Evolutionary conservation across 2,113 vertebrate genomes (phyloP), one percentile per base, ranked within the genome.

Genomic region (Cynocephalus volans): DNA sequence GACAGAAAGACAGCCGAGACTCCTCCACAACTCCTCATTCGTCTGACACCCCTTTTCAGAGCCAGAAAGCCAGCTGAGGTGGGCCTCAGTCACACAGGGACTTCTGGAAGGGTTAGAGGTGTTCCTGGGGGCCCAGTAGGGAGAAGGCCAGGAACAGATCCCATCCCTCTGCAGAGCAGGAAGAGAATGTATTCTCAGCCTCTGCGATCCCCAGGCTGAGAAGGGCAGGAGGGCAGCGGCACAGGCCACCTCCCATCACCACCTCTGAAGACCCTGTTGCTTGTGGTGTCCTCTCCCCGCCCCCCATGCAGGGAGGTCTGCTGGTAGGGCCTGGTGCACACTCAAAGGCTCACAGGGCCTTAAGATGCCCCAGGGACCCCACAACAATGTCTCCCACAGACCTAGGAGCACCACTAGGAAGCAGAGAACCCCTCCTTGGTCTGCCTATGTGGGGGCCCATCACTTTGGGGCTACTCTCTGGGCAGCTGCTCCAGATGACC

Each of bases 221-320:
- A 67, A 90, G 50, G 10, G 23, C 1, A 33, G 50, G 19, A 36
- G 11, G n/a, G 28, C 13, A 69, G 23, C 19, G 0, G 64, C 17
- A 31, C 21, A 33, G 0, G 1, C 6, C 26, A 41, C 13, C 5
- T 6, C 2, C 15, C 33, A 28, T 52, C 56, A 21, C 31, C 0
- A 1, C 60, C 19, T 26, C 52, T 10, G 24, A 15, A 41, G 65
- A 19, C n/a, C 67, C 75, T 41, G 50, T 41, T 28, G 8, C 58
- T 84, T 19, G 26, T 0, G 4, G 41, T 56, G 24, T 9, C 31
- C 8, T 28, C 45, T 62, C 69, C 31, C 23, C 0, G 1, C 21
- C 33, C 62, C 1, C 26, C 36, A 24, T 7, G 11, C 11, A n/a
- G 31, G 31, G 9, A 70, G 1, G 28, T 58, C 17, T 50, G 5